Base-by-base conservation (phyloP, 2,888 invertebrate genomes). In the Eupithecia exiguata region DNA sequence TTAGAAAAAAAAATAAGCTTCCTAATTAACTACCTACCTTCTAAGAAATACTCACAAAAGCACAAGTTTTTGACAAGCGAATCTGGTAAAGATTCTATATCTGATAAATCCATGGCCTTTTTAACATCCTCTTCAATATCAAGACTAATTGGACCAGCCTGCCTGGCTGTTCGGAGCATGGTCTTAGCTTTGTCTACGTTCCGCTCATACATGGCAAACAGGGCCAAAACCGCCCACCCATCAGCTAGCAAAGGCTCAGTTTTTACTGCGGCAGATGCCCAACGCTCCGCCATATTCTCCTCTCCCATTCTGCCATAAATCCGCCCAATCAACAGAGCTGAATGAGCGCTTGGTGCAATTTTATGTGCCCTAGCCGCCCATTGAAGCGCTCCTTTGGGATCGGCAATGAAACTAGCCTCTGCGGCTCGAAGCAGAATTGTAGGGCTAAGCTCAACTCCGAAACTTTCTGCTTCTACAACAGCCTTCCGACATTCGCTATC, bases 191-290 rank as follows among this genome's bases (percentile, higher is more conserved):
- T 91, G 12, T 91, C 83, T 2, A 89, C 30, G 36, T 91, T 83
- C 66, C 84, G 86, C 53, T 89, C 86, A 65, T 86, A 82, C 85
- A 93, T 88, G 12, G 92, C 92, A 53, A 93, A 78, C 25, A 92
- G 68, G n/a, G 90, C 88, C 76, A 94, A 78, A 76, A 92, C 82
- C 5, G 92, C 93, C 94, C 94, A 94, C 0, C 89, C 94, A 80
- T 94, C 92, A 5, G 94, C 86, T 40, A 94, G 81, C 38, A 88
- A 79, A 1, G 94, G 92, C 76, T 94, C 94, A 35, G 83, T 73
- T 71, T 91, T 91, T 0, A 94, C 92, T 58, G 94, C 91, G 58
- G 80, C 89, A 0, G 92, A 85, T 7, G 88, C 87, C 94, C 94
- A 94, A 14, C 92, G 89, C 75, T 92, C 89, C 14, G 94, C 91